phyloP scores from a whole-genome alignment of 2,797 vertebrate genomes.

The Microhierax caerulescens region DNA sequence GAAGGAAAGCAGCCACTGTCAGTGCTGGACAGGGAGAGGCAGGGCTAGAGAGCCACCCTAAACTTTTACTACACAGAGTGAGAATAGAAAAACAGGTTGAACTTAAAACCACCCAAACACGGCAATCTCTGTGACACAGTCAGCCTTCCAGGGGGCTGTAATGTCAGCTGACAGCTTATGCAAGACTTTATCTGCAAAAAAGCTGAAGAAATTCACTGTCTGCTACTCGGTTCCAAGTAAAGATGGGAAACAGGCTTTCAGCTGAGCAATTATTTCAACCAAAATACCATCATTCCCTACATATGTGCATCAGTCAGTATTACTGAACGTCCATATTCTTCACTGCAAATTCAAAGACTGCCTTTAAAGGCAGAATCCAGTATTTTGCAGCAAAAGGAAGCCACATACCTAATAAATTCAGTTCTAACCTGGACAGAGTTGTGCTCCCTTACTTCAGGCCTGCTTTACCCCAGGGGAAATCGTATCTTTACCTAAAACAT shows the following conservation, averaged over 20 bases:
- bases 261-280: not conserved
- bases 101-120: not conserved
- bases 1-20: not conserved
- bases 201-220: not conserved
- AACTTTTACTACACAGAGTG: not conserved
- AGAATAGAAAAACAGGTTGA: not conserved
- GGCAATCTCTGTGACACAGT: not conserved
- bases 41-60: not conserved
- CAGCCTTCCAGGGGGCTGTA: not conserved
- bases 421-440: not conserved
- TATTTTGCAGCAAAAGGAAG: not conserved
- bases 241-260: not conserved
- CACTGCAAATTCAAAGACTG: not conserved
- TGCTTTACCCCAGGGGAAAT: not conserved
- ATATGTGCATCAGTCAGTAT: not conserved
- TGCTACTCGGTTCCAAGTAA: not conserved
- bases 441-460: not conserved
- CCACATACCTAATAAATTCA: not conserved
- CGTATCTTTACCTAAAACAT: not conserved
- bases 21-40: not conserved
- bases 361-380: not conserved
- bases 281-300: not conserved
- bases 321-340: not conserved
- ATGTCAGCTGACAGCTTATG: slow-evolving; percentile 33
- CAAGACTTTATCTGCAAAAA: slow-evolving; percentile 28